Evolutionary conservation across 2,113 vertebrate genomes (phyloP), one percentile per base, ranked within the genome.

Genomic region (Pundamilia nyererei): DNA sequence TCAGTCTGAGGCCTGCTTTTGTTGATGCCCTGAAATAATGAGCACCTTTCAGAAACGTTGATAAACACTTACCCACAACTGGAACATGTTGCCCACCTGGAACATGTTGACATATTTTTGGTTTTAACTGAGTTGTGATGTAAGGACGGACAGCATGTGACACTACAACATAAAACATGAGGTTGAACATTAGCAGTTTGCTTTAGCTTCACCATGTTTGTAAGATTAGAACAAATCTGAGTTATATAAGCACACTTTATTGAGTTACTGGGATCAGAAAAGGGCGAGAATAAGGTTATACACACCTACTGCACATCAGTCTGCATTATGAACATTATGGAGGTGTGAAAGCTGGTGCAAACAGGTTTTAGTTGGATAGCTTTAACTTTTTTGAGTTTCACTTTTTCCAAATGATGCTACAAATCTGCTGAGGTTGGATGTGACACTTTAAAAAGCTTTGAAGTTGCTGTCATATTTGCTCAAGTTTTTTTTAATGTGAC

Each of bases 1-100:
- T n/a, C n/a, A n/a, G n/a, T n/a, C n/a, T n/a, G n/a, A n/a, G n/a
- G n/a, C n/a, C n/a, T n/a, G n/a, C n/a, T n/a, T n/a, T 55, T 77
- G 87, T 40, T 87, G 53, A 62, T 83, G 26, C 82, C 24, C 62
- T 53, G 45, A 83, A 90, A 85, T 83, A 87, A 93, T 88, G 55
- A 88, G 72, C 83, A 75, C n/a, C 33, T 80, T 56, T 86, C 79
- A 89, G 45, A 84, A 65, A 85, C 40, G 8, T 7, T 35, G 35
- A 75, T 56, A 29, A 12, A 75, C 6, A 47, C 70, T 29, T 47
- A 42, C 60, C 85, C 68, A 84, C 68, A 65, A 56, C n/a, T 15
- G 70, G 31, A 49, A 33, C 72, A n/a, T 2, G 14, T 9, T 49
- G 26, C 81, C 54, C 45, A 47, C 68, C 14, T n/a, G 49, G 47